Evolutionary conservation across 2,888 invertebrate species (phyloP).

Genomic region (Eueremaeus valkanovi): DNA sequence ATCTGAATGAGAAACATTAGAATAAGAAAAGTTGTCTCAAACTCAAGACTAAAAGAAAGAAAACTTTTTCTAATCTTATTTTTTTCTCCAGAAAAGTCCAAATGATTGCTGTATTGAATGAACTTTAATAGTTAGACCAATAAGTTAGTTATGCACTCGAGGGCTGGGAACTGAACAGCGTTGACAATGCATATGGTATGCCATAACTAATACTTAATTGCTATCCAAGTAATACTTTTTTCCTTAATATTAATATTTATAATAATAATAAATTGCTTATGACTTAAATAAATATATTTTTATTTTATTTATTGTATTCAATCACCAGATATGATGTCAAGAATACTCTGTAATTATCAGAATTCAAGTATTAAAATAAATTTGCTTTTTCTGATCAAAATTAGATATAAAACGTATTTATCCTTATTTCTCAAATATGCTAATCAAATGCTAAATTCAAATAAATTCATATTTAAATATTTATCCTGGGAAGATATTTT

Average conservation of each 20-base stretch:
- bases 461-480: too few relatives aligned
- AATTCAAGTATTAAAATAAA: too few relatives aligned
- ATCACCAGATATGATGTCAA: too few relatives aligned
- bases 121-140: background rate
- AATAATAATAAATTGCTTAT: conserved; percentile 6
- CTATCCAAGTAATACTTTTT: conserved; percentile 3
- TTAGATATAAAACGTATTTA: too few relatives aligned
- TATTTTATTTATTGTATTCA: conserved; percentile 16
- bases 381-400: too few relatives aligned
- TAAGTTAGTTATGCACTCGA: background rate
- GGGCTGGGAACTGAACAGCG: conserved; percentile 5
- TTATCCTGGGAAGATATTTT: too few relatives aligned
- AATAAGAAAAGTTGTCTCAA: conserved; percentile 28
- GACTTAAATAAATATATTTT: background rate
- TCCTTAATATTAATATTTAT: background rate
- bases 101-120: conserved; percentile 13
- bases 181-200: conserved; percentile 31
- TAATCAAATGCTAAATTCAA: too few relatives aligned
- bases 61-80: conserved; percentile 3
- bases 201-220: conserved; percentile 2
- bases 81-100: background rate
- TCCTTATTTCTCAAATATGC: too few relatives aligned
- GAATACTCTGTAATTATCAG: too few relatives aligned
- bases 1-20: background rate
- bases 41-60: background rate